Percentiles rank a stretch among this genome's conserved stretches.
These are phyloP conservation scores for Cryptosula pallasiana DNA, from an alignment of 2,888 invertebrate genomes.

Conservation along the genomic window DNA sequence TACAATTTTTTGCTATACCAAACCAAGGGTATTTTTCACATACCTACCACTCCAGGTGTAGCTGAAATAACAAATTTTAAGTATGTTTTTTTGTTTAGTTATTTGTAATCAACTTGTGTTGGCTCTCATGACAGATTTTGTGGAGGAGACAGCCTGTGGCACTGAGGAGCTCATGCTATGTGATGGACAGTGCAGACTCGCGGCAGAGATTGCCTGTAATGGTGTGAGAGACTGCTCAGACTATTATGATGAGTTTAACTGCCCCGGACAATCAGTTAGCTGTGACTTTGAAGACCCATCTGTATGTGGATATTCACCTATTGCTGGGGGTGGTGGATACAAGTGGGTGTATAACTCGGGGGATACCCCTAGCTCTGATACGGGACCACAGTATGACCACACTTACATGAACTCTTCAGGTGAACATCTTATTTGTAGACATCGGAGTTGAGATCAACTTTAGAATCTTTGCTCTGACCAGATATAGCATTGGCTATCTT, in stretches of 20 bases:
- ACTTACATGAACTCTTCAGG: slow-evolving; percentile 28
- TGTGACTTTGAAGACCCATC: slow-evolving; percentile 41
- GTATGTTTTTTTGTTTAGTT: too few species aligned
- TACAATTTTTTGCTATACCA: too few species aligned
- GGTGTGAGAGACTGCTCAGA: slow-evolving; percentile 64
- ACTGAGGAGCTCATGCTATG: background rate
- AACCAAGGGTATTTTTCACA: too few species aligned
- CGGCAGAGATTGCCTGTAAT: slow-evolving; percentile 56
- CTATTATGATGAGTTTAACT: slow-evolving; percentile 67
- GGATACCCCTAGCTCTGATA: background rate
- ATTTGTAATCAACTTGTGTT: too few species aligned
- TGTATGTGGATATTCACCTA: slow-evolving; percentile 39
- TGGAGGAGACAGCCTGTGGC: slow-evolving; percentile 14
- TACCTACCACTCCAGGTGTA: too few species aligned
- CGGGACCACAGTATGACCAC: slow-evolving; percentile 28
- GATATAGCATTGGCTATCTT: too few species aligned
- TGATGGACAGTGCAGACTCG: background rate
- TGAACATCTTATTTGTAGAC: too few species aligned
- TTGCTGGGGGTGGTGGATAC: slow-evolving; percentile 24
- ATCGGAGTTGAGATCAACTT: too few species aligned
- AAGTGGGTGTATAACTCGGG: slow-evolving; percentile 10
- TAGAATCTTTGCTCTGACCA: too few species aligned
- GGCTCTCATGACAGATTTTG: background rate
- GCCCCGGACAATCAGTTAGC: slow-evolving; percentile 46
- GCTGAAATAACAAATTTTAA: too few species aligned